Base-by-base conservation (phyloP, 2,888 invertebrate species). In the Parascotia fuliginaria region DNA sequence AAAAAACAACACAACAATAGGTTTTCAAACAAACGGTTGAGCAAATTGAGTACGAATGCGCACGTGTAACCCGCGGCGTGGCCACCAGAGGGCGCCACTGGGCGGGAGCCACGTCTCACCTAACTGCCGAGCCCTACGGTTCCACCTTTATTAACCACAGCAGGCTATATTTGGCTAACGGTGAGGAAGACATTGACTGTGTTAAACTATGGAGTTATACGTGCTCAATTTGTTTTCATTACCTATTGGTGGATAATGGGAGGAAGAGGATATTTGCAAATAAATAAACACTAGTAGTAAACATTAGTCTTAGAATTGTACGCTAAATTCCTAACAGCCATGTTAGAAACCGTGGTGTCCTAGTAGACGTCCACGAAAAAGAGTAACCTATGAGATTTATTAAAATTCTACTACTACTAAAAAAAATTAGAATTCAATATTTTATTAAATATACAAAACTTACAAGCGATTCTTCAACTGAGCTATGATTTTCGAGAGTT, bases 41-140 rank as follows among this genome's bases (percentile, higher is more conserved):
- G 52, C 52, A 55, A 67, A 65, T 65, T 63, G 60, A 54, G 41
- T 48, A 48, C 55, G 56, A 62, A 57, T 66, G 67, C 59, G 66
- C 58, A 48, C 36, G 53, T 55, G 67, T 60, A 54, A 7, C 66
- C 70, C 64, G 70, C 48, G 42, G 70, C 29, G 68, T 45, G n/a
- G 43, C 47, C 57, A 50, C 59, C 61, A 60, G 71, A 71, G 73
- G 76, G 71, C 66, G 71, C 72, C 69, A 55, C 42, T 56, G 64
- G 65, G 68, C 65, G 71, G 56, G 65, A 40, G 43, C 42, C 22
- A 41, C 36, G 44, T 39, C 19, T 36, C 11, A n/a, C 37, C 49
- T 39, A 32, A 15, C 47, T 32, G n/a, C 36, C 14, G 29, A 24
- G 7, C 24, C 19, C 19, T 24, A 19, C 24, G 7, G 42, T n/a